phyloP scores from a whole-genome alignment of 2,113 vertebrate species.

The Empidonax traillii region DNA sequence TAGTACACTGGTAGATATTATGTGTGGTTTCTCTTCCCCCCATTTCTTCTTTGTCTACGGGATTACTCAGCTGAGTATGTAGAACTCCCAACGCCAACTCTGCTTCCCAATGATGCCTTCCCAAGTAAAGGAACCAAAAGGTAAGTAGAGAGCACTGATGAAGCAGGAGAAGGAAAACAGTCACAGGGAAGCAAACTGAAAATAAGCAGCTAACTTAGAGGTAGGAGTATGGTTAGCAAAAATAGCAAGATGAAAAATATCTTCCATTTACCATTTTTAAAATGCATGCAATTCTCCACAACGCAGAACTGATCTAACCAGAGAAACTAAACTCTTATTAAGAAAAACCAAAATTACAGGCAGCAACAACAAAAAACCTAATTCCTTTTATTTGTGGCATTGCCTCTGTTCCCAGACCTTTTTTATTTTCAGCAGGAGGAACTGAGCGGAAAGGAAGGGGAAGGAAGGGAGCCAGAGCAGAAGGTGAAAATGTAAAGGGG shows the following conservation, averaged over 20 bases:
- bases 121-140: not conserved
- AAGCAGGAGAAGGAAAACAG: not conserved
- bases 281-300: not conserved
- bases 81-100: not conserved
- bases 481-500: not conserved
- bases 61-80: not conserved
- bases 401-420: not conserved
- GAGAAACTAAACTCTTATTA: not conserved
- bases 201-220: not conserved
- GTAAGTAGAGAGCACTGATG: not conserved
- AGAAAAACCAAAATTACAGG: slow-evolving; percentile 47
- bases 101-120: not conserved
- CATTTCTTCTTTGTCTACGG: not conserved
- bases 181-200: not conserved
- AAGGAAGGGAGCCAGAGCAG: not conserved
- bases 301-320: not conserved
- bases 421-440: not conserved
- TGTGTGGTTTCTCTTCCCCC: fast-evolving
- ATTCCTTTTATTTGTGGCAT: slow-evolving; percentile 12
- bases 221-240: not conserved
- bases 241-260: not conserved
- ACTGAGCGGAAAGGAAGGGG: not conserved
- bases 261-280: not conserved
- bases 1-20: not conserved
- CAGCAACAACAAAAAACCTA: not conserved